These are phyloP conservation scores for Rhea americana DNA, from an alignment of 2,113 vertebrate species.

Conservation along the genomic window DNA sequence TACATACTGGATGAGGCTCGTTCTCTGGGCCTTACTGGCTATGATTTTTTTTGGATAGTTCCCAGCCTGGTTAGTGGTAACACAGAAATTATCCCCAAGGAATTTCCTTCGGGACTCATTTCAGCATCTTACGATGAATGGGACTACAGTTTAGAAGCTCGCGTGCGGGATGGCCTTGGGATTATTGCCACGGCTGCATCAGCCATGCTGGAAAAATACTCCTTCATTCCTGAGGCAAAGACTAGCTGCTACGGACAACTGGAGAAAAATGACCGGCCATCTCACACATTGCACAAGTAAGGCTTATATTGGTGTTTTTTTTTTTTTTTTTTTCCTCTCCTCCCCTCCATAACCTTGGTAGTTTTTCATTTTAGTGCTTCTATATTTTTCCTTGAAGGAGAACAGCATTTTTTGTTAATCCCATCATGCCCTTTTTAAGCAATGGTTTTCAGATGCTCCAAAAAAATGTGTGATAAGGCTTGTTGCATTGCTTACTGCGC, in stretches of 20 bases:
- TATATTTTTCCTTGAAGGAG: neutral
- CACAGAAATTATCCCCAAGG: conserved; percentile 88
- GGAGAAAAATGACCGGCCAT: conserved; percentile 86
- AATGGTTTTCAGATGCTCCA: neutral
- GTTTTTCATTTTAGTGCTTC: neutral
- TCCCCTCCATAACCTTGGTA: neutral
- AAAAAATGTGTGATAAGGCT: neutral
- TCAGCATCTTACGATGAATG: conserved; percentile 95
- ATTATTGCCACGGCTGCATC: conserved; percentile 93
- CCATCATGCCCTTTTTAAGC: neutral
- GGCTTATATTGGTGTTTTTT: neutral
- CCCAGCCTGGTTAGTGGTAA: conserved; percentile 92
- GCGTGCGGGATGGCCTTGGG: conserved; percentile 91
- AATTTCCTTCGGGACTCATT: conserved; percentile 94
- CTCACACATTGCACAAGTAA: conserved; percentile 93
- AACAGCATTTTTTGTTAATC: neutral
- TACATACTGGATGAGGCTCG: conserved; percentile 94
- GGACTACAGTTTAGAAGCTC: conserved; percentile 93
- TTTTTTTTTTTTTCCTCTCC: neutral
- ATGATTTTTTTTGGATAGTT: conserved; percentile 97
- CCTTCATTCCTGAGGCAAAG: conserved; percentile 92
- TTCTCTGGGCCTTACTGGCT: conserved; percentile 93
- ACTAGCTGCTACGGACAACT: conserved; percentile 91
- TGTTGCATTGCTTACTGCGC: neutral
- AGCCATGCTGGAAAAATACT: conserved; percentile 92